Evolutionary conservation across 2,888 invertebrate genomes (phyloP).

Genomic region (Litoditis marina): DNA sequence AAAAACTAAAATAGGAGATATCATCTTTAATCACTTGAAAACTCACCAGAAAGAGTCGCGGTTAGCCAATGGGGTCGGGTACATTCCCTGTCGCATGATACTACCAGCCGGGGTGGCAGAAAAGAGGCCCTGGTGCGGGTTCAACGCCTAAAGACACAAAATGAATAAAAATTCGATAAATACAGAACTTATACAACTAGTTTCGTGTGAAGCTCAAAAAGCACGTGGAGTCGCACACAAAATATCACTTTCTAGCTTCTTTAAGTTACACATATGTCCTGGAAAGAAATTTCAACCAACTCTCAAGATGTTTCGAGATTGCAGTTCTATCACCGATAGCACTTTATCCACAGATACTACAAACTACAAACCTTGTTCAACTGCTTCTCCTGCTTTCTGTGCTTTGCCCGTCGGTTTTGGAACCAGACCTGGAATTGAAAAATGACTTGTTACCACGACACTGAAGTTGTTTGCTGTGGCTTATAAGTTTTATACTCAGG

Average conservation of each 20-base stretch:
- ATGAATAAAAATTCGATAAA: neutral
- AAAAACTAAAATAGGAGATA: too few relatives aligned
- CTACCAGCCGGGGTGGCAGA: conserved; percentile 32
- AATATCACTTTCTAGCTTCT: too few relatives aligned
- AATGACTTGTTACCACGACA: neutral
- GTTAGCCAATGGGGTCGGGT: conserved; percentile 28
- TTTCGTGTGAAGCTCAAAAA: too few relatives aligned
- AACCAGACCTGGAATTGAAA: conserved; percentile 61
- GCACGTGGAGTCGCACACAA: neutral
- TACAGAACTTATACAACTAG: too few relatives aligned
- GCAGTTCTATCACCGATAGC: too few relatives aligned
- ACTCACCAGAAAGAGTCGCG: conserved; percentile 33
- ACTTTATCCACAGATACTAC: neutral
- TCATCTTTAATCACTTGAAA: too few relatives aligned
- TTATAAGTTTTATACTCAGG: too few relatives aligned
- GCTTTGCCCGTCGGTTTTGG: conserved; percentile 58
- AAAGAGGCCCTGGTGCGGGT: conserved; percentile 33
- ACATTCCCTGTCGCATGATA: conserved; percentile 44
- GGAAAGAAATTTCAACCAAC: too few relatives aligned
- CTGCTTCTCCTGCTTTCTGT: conserved; percentile 61
- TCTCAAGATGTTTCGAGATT: too few relatives aligned
- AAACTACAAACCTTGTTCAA: conserved; percentile 60
- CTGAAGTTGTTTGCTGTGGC: neutral
- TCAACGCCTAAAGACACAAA: conserved; percentile 24
- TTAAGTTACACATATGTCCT: too few relatives aligned